phyloP scores from a whole-genome alignment of 1,140 invertebrate genomes.

The Brachionus rubens region DNA sequence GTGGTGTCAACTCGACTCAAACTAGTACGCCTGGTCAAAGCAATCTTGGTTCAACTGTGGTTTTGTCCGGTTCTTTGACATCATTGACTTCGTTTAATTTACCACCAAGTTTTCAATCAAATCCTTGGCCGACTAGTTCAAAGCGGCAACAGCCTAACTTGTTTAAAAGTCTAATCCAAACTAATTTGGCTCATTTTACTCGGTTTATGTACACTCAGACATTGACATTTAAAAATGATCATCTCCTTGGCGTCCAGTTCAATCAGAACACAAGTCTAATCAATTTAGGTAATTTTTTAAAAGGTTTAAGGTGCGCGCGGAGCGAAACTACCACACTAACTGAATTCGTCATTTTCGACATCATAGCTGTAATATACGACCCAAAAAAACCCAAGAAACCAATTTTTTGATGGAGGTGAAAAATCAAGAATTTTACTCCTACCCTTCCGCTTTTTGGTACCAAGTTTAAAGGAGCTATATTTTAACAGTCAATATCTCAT shows the following conservation, averaged over 20 bases:
- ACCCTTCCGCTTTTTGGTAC: too few relatives aligned
- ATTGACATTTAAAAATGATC: conserved; percentile 1
- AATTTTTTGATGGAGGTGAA: too few relatives aligned
- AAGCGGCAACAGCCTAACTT: neutral
- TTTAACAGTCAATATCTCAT: too few relatives aligned
- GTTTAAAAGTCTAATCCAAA: neutral
- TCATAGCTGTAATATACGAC: too few relatives aligned
- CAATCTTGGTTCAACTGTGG: too few relatives aligned
- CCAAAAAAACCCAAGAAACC: too few relatives aligned
- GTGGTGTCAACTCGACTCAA: neutral
- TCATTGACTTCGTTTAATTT: conserved; percentile 30
- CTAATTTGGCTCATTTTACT: conserved; percentile 13
- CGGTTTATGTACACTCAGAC: conserved; percentile 30
- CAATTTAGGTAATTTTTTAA: conserved; percentile 15
- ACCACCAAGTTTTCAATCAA: neutral
- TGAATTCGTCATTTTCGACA: too few relatives aligned
- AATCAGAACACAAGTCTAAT: conserved; percentile 1
- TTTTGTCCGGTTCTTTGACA: too few relatives aligned
- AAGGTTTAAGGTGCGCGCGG: neutral
- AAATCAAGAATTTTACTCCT: too few relatives aligned
- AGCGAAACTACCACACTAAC: too few relatives aligned
- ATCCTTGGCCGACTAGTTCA: neutral
- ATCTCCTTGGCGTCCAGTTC: neutral
- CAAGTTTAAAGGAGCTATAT: too few relatives aligned
- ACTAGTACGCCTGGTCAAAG: neutral